These are phyloP conservation scores for Eudyptes chrysolophus DNA, from an alignment of 2,113 vertebrate species.

Conservation along the genomic window DNA sequence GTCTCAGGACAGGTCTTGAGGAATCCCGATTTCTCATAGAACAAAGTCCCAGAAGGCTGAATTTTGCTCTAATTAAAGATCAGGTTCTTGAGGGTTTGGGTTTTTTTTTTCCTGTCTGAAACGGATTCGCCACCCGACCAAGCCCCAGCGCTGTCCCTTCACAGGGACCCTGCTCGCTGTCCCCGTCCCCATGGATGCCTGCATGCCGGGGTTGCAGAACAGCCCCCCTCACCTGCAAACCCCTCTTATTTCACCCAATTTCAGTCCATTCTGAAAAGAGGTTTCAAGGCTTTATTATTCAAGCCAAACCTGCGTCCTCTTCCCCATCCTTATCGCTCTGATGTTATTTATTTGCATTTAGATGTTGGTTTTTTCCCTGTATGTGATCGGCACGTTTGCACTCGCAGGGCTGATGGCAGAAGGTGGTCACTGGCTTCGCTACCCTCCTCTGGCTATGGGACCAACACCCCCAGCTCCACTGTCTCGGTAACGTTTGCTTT, in stretches of 20 bases:
- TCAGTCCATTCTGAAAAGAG: background rate
- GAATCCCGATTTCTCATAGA: background rate
- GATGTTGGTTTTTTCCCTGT: background rate
- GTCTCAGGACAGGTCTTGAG: background rate
- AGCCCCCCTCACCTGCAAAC: background rate
- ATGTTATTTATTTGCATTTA: background rate
- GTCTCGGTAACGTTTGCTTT: conserved; percentile 82
- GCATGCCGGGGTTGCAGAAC: background rate
- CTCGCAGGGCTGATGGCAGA: conserved; percentile 89
- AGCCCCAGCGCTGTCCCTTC: accelerated
- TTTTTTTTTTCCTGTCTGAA: background rate
- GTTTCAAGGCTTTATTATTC: background rate
- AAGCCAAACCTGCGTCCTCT: background rate
- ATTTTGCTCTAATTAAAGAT: background rate
- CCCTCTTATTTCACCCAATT: background rate
- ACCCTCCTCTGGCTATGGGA: conserved; percentile 97
- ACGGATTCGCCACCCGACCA: accelerated
- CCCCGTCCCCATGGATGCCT: background rate
- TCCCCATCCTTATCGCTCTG: background rate
- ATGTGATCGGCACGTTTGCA: background rate
- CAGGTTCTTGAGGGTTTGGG: background rate
- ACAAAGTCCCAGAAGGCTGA: background rate
- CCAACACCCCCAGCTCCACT: conserved; percentile 96
- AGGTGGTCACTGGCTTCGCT: conserved; percentile 97
- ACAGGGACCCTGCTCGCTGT: background rate